phyloP scores from a whole-genome alignment of 2,113 vertebrate species.

The Centrocercus urophasianus region DNA sequence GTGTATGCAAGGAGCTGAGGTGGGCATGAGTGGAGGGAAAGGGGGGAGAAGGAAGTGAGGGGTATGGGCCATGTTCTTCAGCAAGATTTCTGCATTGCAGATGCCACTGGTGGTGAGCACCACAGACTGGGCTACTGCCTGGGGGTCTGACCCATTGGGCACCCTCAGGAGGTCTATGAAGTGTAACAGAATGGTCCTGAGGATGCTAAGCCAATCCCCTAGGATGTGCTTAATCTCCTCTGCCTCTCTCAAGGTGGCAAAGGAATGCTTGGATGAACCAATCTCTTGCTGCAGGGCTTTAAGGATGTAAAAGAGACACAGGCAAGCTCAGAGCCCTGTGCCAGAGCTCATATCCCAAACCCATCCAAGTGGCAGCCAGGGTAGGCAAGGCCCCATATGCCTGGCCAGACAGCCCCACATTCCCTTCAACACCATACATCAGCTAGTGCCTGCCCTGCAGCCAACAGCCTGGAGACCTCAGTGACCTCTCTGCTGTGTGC shows the following conservation, averaged over 20 bases:
- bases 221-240: background rate
- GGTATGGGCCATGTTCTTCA: accelerated
- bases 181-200: background rate
- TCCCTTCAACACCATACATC: background rate
- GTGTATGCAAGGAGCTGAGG: background rate
- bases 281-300: accelerated
- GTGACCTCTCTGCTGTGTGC: background rate
- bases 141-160: background rate
- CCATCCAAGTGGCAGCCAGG: accelerated
- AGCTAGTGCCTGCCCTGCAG: accelerated
- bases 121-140: background rate
- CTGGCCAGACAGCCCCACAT: background rate
- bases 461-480: background rate
- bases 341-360: background rate
- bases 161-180: accelerated
- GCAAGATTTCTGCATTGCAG: background rate
- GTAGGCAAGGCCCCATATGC: background rate
- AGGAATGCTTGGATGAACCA: background rate
- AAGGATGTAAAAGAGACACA: background rate
- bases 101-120: background rate
- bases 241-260: background rate
- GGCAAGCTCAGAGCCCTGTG: background rate
- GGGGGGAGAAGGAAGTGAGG: accelerated
- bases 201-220: background rate
- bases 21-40: background rate